phyloP scores from a whole-genome alignment of 2,888 invertebrate genomes.

The Pseudolycoriella hygida region DNA sequence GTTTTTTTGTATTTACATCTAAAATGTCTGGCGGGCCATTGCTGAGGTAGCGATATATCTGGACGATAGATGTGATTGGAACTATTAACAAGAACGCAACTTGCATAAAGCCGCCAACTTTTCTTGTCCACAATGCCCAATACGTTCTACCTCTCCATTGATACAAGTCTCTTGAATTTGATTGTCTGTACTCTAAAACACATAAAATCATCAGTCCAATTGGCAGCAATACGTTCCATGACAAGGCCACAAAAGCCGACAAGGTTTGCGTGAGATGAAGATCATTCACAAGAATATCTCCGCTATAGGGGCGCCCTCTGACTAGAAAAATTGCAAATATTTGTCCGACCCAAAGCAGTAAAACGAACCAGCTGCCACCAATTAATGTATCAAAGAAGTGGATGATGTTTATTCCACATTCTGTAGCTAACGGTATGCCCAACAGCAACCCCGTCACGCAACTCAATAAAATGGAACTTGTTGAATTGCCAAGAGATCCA shows the following conservation, averaged over 20 bases:
- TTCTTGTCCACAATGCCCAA: constrained; percentile 65
- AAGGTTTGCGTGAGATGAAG: constrained; percentile 33
- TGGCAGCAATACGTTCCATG: constrained; percentile 77
- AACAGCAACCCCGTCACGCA: constrained; percentile 67
- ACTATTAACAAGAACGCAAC: constrained; percentile 56
- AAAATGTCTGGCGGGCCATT: constrained; percentile 73
- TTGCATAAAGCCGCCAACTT: constrained; percentile 60
- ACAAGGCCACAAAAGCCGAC: constrained; percentile 53
- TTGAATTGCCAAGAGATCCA: constrained; percentile 57
- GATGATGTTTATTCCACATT: constrained; percentile 64
- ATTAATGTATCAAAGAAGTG: constrained; percentile 73
- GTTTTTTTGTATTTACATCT: constrained; percentile 51
- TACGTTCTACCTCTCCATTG: constrained; percentile 51
- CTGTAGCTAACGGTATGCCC: constrained; percentile 74
- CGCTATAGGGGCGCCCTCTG: constrained; percentile 70
- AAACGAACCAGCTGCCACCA: constrained; percentile 77
- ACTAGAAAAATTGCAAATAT: constrained; percentile 73
- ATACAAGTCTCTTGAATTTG: constrained; percentile 47
- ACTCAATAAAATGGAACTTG: constrained; percentile 42
- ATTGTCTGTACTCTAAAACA: constrained; percentile 51
- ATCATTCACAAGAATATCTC: constrained; percentile 31
- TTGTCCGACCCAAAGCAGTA: constrained; percentile 56
- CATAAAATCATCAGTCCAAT: constrained; percentile 58
- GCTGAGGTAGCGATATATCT: constrained; percentile 59
- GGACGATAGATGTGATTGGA: constrained; percentile 34